Evolutionary conservation across 1,140 invertebrate genomes (phyloP), one percentile per base, ranked within the genome.

Genomic region (Trichonephila clavipes): DNA sequence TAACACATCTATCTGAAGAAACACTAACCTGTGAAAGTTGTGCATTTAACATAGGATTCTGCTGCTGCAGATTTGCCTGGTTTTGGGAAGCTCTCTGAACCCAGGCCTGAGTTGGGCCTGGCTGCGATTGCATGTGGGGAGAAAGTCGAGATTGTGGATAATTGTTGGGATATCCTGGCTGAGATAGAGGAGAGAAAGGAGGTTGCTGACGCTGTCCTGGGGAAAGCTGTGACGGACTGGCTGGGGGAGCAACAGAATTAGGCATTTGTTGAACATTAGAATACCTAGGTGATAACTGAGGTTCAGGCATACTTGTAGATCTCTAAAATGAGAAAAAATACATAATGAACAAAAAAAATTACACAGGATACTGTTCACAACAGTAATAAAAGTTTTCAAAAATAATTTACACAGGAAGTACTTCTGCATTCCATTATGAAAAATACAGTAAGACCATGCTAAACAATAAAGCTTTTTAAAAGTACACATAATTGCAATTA

Each of bases 11-110:
- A 69, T 90, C 19, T 28, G 28, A 28, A 89, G 18, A n/a, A 91
- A 24, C 3, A 94, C 34, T 51, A 19, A 95, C 90, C 77, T 95
- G 95, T 95, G 97, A 97, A 92, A 98, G 96, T 95, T 98, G 97
- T 94, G 97, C 97, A 96, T 97, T 98, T 93, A 98, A 96, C 97
- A 98, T 97, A 8, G 98, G 97, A 96, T 98, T 98, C 95, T 97
- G 97, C 95, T 97, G 97, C 94, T 97, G 96, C 94, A 94, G 88
- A 61, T 94, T 90, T 77, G 82, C 94, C 94, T 95, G 83, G 66
- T 81, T 94, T 91, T 90, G 94, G 19, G 69, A 69, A 24, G 88
- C 81, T 24, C 94, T 86, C 61, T 90, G 89, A 28, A 61, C 81
- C 89, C 87, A 87, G 19, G 87, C 51, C 59, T 94, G 94, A 58